Percentiles rank a stretch among this genome's conserved stretches.
Conservation (phyloP, 2,888 invertebrate species). For the Steinernema scapterisci region DNA sequence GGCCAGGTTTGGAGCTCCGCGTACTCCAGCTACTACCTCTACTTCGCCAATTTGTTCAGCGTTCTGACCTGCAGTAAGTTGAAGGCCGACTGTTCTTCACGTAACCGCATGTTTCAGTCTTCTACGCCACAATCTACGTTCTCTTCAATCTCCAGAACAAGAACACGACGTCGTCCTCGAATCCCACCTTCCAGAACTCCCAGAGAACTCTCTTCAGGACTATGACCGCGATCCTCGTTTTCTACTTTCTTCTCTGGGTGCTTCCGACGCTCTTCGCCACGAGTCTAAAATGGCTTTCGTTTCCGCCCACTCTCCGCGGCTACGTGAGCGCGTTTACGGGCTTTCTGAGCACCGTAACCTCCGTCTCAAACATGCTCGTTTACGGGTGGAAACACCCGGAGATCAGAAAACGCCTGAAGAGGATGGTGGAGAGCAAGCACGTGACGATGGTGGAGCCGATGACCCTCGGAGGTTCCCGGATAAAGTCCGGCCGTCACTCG, state of each 20-base stretch:
- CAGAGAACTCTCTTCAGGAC: background rate
- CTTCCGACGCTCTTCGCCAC: background rate
- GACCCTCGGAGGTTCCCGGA: background rate
- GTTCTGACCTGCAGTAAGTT: background rate
- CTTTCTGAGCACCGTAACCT: background rate
- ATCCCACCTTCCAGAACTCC: background rate
- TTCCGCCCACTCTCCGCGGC: too few relatives aligned
- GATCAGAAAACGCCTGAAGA: background rate
- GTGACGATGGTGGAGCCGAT: constrained; percentile 9
- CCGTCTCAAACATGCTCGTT: background rate
- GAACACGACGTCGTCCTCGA: too few relatives aligned
- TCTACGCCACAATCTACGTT: background rate
- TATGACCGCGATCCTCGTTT: background rate
- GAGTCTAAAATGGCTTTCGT: too few relatives aligned
- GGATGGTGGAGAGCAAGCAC: background rate
- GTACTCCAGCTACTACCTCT: background rate
- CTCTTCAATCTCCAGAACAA: background rate
- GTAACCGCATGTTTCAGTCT: background rate
- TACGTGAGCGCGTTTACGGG: background rate
- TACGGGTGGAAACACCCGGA: constrained; percentile 1
- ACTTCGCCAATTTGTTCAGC: background rate
- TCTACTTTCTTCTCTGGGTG: background rate
- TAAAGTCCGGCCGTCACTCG: too few relatives aligned
- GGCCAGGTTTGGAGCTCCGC: background rate
- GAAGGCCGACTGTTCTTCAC: background rate